Conservation (phyloP, 2,113 vertebrate species). For the Manacus vitellinus region DNA sequence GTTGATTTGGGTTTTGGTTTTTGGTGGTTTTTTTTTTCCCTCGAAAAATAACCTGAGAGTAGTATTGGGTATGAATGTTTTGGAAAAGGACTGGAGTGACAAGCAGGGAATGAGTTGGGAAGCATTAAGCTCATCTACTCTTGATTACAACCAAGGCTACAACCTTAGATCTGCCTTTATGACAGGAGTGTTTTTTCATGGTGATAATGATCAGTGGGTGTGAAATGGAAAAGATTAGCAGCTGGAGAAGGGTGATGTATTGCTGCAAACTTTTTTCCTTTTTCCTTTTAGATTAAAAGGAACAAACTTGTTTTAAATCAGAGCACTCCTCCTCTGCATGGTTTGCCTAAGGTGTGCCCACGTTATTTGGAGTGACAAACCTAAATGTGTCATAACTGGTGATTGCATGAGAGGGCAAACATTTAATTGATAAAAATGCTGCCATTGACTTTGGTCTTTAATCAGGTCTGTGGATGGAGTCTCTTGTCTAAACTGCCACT, state of each 20-base stretch:
- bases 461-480: constrained; percentile 42
- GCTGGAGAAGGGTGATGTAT: constrained; percentile 27
- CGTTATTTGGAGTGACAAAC: constrained; percentile 4
- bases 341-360: constrained; percentile 54
- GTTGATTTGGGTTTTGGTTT: background rate
- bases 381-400: constrained; percentile 46
- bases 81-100: background rate
- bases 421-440: constrained; percentile 58
- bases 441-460: constrained; percentile 46
- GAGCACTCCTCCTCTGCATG: constrained; percentile 10
- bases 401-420: constrained; percentile 51
- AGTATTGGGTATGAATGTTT: background rate
- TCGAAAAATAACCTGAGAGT: background rate
- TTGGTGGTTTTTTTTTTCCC: background rate
- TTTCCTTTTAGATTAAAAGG: constrained; percentile 57
- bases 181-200: background rate
- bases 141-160: background rate
- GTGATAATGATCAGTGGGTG: constrained; percentile 47
- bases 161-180: constrained; percentile 53
- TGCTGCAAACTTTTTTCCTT: constrained; percentile 7
- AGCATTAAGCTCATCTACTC: background rate
- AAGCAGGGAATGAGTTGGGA: background rate
- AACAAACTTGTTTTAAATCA: constrained; percentile 47
- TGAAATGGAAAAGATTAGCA: constrained; percentile 57
- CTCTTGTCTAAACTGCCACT: constrained; percentile 33